phyloP scores from a whole-genome alignment of 1,140 invertebrate species.

The Macrocentrus cingulum region DNA sequence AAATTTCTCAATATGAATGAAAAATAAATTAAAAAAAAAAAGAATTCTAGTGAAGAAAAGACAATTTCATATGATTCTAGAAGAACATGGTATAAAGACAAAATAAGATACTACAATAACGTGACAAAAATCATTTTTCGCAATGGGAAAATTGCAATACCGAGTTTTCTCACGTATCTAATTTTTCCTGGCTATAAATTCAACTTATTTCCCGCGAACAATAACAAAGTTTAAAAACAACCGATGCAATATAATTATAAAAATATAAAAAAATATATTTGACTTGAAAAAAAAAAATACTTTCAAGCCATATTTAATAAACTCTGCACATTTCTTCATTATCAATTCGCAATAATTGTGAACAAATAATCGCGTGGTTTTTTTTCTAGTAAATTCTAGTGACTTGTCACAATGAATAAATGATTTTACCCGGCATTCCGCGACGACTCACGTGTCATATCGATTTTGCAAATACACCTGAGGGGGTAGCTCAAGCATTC shows the following conservation, averaged over 20 bases:
- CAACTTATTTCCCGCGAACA: background rate
- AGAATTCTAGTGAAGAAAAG: too few relatives aligned
- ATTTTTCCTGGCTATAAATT: slow-evolving; percentile 25
- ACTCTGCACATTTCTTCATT: background rate
- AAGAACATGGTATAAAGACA: slow-evolving; percentile 29
- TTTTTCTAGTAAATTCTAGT: background rate
- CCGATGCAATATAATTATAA: too few relatives aligned
- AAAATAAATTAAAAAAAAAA: too few relatives aligned
- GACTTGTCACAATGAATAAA: background rate
- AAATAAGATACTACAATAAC: slow-evolving; percentile 39
- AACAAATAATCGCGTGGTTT: background rate
- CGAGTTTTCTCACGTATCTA: slow-evolving; percentile 51
- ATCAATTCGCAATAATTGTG: slow-evolving; percentile 6
- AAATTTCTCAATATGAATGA: too few relatives aligned
- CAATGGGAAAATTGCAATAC: slow-evolving; percentile 41
- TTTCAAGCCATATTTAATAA: background rate
- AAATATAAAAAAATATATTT: too few relatives aligned
- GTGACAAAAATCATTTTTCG: slow-evolving; percentile 40
- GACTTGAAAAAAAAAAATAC: too few relatives aligned
- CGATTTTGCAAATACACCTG: slow-evolving; percentile 23
- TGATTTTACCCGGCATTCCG: slow-evolving; percentile 22
- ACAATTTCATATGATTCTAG: slow-evolving; percentile 45
- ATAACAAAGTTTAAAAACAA: too few relatives aligned
- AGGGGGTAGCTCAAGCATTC: slow-evolving; percentile 9
- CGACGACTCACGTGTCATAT: slow-evolving; percentile 26